Conservation (phyloP, 2,113 vertebrate species). For the Oncorhynchus masou region DNA sequence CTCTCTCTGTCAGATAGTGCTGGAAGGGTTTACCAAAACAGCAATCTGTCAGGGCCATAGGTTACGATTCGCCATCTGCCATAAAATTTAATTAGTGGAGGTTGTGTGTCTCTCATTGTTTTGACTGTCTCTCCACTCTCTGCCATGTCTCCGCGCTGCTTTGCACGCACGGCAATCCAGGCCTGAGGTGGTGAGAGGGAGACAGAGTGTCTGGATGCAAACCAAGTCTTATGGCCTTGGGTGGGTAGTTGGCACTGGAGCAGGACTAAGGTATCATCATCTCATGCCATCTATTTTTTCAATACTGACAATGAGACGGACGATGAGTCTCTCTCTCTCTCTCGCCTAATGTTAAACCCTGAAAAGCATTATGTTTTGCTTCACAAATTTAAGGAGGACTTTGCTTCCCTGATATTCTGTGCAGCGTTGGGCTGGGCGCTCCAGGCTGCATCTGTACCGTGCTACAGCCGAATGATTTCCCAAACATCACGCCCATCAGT, state of each 20-base stretch:
- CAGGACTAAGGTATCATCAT: conserved; percentile 32
- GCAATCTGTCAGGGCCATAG: conserved; percentile 76
- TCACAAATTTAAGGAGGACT: not conserved
- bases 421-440: not conserved
- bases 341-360: not conserved
- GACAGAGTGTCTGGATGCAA: conserved; percentile 37
- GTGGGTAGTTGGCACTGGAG: conserved; percentile 27
- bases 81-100: conserved; percentile 67
- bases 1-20: conserved; percentile 42
- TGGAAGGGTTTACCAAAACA: conserved; percentile 70
- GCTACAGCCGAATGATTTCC: not conserved
- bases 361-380: not conserved
- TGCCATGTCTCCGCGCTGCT: conserved; percentile 35
- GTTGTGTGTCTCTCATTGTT: conserved; percentile 65
- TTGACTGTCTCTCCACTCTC: conserved; percentile 53
- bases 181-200: conserved; percentile 14
- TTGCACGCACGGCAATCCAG: conserved; percentile 32
- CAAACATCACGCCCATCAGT: not conserved
- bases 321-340: too few species aligned
- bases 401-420: too few species aligned
- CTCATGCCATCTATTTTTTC: conserved; percentile 25
- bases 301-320: not conserved
- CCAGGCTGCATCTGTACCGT: not conserved
- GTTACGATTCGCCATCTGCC: conserved; percentile 74
- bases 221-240: conserved; percentile 28